Base-by-base conservation (phyloP, 2,113 vertebrate species). In the Onychostruthus taczanowskii region DNA sequence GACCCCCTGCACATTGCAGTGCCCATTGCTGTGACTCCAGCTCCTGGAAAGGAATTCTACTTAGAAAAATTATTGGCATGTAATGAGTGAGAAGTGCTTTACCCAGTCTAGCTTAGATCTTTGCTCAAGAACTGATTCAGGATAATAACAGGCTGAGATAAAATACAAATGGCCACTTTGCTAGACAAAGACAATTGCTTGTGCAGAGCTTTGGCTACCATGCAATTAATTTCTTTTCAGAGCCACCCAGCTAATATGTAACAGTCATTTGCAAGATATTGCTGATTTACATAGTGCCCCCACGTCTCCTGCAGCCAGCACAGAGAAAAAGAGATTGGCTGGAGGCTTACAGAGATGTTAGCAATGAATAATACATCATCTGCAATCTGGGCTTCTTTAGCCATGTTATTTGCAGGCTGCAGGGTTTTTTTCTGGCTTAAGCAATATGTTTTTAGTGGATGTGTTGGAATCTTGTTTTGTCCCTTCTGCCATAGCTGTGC, bases 361-460 rank as follows among this genome's bases (percentile, higher is more conserved):
- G 83, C 87, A 44, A 96, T 96, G 96, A 97, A 97, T 97, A 96
- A 97, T 95, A 66, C 96, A 96, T 95, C 17, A 56, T 80, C 90
- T 96, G 82, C 96, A 96, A 94, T 95, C 93, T 94, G 94, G 95
- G 92, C 85, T 94, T 52, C 85, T 87, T 87, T 90, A 70, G 93
- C 84, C 63, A 3, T 41, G 41, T 41, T 91, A 76, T 95, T 83
- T 93, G 66, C 87, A 91, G 89, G 75, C 82, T 83, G 67, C 78
- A 47, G 58, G 14, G 16, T 3, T 39, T 44, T n/a, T 73, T 82
- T 37, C 75, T 86, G 87, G 85, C 79, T 93, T 59, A 61, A 94
- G 75, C 90, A 90, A 75, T 94, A 83, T 87, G 91, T 13, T 88
- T 95, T 90, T 63, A 68, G 55, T 17, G 61, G 72, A 30, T 92